phyloP scores from a whole-genome alignment of 2,888 invertebrate species.

The Marasmarcha lunaedactyla region DNA sequence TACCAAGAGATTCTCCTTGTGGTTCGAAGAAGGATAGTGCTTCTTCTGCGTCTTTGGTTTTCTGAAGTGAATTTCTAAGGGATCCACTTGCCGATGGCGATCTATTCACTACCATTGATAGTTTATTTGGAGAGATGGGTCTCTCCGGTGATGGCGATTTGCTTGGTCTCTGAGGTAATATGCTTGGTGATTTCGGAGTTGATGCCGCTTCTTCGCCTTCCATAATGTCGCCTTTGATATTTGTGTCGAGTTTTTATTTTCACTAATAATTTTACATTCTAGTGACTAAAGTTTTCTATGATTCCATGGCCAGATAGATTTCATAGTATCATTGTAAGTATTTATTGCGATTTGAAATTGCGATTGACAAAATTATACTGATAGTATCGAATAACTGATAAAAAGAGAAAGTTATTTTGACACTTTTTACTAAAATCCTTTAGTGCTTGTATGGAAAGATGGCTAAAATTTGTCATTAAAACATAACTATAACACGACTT shows the following conservation, averaged over 20 bases:
- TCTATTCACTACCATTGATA: too few species aligned
- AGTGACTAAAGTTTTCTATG: neutral
- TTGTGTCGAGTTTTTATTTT: neutral
- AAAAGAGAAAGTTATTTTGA: too few species aligned
- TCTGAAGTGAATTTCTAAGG: slow-evolving; percentile 12
- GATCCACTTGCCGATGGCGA: neutral
- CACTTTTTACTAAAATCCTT: too few species aligned
- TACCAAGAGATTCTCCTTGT: slow-evolving; percentile 25
- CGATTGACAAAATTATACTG: too few species aligned
- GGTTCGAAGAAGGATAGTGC: slow-evolving; percentile 26
- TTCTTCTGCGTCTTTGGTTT: slow-evolving; percentile 6
- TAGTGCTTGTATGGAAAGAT: too few species aligned
- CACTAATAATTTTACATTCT: neutral
- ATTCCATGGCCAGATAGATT: slow-evolving; percentile 4
- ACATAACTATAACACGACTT: too few species aligned
- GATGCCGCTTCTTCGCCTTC: neutral
- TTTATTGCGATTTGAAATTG: too few species aligned
- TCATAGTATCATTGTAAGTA: neutral
- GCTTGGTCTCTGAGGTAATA: neutral
- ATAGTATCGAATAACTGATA: too few species aligned
- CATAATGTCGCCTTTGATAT: neutral
- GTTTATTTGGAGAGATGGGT: too few species aligned
- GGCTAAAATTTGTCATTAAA: too few species aligned
- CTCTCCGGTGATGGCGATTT: too few species aligned
- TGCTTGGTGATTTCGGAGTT: neutral